Base-by-base conservation (phyloP, 2,797 vertebrate genomes). In the Myiotriccus ornatus region DNA sequence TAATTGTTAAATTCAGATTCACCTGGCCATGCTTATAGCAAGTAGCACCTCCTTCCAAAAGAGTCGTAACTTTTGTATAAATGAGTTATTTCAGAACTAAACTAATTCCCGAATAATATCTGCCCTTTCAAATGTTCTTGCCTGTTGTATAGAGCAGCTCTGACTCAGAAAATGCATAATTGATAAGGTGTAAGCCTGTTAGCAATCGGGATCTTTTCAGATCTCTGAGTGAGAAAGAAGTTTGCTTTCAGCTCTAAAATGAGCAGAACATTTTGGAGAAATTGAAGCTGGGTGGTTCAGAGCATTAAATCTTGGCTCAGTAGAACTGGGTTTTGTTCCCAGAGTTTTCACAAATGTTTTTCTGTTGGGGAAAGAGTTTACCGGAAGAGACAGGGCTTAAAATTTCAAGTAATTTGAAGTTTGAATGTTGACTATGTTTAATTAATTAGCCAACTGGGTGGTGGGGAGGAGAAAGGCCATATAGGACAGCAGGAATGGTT, bases 81-180 rank as follows among this genome's bases (percentile, higher is more conserved):
- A 62, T 78, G n/a, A 47, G 7, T 77, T 84, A 44, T 67, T 80
- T 70, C 12, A 70, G 56, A 91, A 35, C 12, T 22, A 65, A 79
- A 37, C 11, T 64, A 37, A 63, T 59, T 80, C 4, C 2, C 77
- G 34, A 89, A 34, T 59, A 81, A 30, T 67, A 67, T 39, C 35
- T 83, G 47, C 35, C 46, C 55, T 92, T 87, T 68, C 41, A 90
- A 75, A 60, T 39, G 12, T 57, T 89, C 74, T 50, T 79, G 35
- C 37, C 35, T 89, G 81, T 83, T 89, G n/a, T 9, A 15, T 21
- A 73, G 32, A 89, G 50, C 39, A 89, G 8, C 53, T 94, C 56
- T 85, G 91, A 91, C 60, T 95, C 83, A 83, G 79, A 85, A 89
- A 74, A 90, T 70, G 32, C 59, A 74, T 83, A 85, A 89, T 46